These are phyloP conservation scores for Siderastrea radians DNA, from an alignment of 92 coral and sea anemone genomes.

Conservation along the genomic window DNA sequence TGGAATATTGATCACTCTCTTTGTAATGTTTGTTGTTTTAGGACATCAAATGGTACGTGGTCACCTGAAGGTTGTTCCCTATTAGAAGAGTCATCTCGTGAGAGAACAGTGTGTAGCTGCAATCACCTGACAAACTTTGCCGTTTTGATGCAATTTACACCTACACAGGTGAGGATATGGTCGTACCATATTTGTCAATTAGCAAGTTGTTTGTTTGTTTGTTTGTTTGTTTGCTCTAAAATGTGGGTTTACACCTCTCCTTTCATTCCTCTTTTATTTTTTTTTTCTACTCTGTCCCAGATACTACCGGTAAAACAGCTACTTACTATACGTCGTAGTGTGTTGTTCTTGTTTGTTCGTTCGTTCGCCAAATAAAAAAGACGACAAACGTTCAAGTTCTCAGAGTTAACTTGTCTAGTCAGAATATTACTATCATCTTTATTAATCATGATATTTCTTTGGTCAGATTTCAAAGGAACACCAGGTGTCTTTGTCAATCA, in stretches of 20 bases:
- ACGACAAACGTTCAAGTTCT: no score
- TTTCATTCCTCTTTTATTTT: no score
- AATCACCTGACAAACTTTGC: constrained; percentile 86
- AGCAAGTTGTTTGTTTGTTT: background rate
- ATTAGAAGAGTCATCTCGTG: background rate
- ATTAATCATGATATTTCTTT: background rate
- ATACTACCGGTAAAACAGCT: no score
- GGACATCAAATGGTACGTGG: constrained; percentile 65
- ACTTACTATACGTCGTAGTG: no score
- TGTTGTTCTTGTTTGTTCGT: no score
- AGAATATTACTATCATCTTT: background rate
- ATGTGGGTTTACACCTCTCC: background rate
- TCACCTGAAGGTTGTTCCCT: constrained; percentile 65
- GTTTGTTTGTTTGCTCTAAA: background rate
- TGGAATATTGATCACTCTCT: no score
- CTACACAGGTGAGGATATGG: background rate
- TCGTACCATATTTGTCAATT: background rate
- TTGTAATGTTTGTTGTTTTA: background rate
- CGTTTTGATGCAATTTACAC: constrained; percentile 59
- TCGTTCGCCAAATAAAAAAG: no score
- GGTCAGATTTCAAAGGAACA: background rate
- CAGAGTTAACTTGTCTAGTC: no score
- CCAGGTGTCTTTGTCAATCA: background rate
- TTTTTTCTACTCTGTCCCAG: no score
- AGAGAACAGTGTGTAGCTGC: constrained; percentile 68